Conservation (phyloP, 1,140 invertebrate species). For the Drosophila fuyamai region DNA sequence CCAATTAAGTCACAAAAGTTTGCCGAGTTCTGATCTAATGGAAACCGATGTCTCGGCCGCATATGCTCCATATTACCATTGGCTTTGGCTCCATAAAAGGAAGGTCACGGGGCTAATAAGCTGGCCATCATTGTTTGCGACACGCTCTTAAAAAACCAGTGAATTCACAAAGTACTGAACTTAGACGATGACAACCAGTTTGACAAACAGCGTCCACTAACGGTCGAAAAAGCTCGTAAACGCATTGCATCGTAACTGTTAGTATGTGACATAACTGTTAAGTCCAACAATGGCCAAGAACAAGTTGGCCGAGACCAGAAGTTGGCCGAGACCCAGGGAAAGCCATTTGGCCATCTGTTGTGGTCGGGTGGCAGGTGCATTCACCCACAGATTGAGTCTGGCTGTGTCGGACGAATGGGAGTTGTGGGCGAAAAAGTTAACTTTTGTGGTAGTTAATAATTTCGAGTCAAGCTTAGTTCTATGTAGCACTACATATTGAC, state of each 20-base stretch:
- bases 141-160: constrained; percentile 48
- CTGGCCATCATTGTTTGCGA: constrained; percentile 67
- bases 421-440: constrained; percentile 3
- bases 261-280: constrained; percentile 70
- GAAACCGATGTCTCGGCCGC: constrained; percentile 56
- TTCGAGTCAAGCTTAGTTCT: background rate
- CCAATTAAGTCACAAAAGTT: constrained; percentile 76
- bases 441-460: background rate
- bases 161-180: constrained; percentile 58
- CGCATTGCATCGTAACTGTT: constrained; percentile 49
- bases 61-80: constrained; percentile 18
- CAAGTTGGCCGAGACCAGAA: constrained; percentile 32
- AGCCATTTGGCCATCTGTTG: constrained; percentile 20
- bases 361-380: constrained; percentile 24
- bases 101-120: constrained; percentile 57
- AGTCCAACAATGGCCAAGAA: constrained; percentile 37
- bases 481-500: background rate
- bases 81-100: background rate
- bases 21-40: constrained; percentile 65
- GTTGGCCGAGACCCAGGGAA: background rate
- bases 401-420: constrained; percentile 1
- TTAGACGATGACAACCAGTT: constrained; percentile 64
- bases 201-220: constrained; percentile 53
- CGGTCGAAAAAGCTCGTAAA: constrained; percentile 69
- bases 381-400: constrained; percentile 6